Evolutionary conservation across 2,113 vertebrate genomes (phyloP), one percentile per base, ranked within the genome.

Genomic region (Rafetus swinhoei): DNA sequence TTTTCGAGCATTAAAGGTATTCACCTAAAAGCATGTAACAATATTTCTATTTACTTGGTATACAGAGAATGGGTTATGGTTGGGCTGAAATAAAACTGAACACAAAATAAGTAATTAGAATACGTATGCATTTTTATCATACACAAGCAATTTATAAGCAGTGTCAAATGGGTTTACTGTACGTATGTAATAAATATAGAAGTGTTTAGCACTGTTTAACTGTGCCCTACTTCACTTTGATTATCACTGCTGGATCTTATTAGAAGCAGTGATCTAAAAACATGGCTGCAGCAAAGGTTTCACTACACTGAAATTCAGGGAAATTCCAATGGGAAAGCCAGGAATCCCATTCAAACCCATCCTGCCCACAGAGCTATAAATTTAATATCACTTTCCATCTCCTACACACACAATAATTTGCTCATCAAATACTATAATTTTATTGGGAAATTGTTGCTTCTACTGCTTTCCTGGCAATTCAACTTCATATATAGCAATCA

Each of bases 11-110:
- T 4, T 14, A 69, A 80, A 52, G 55, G 80, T 80, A 22, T 2
- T 9, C 3, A 52, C 84, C 22, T 15, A 72, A 72, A 72, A 59
- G 14, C 0, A 27, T 65, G 29, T 1, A 81, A 57, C 65, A 55
- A 27, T 39, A 69, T 59, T 80, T 65, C 25, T 76, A 74, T 83
- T 81, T 93, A 82, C 80, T 54, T 79, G 15, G 22, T 0, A 24
- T 3, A 45, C 0, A 2, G 72, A 25, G 45, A 65, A 80, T 9
- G 12, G 80, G 25, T 3, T 25, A 13, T 2, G 8, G 27, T 14
- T 35, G 25, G 1, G 32, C n/a, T 45, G 57, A 65, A 59, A 35
- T 2, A 45, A 21, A 25, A 35, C 59, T n/a, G 7, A 45, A 54
- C 9, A 1, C 59, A 53, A 14, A 35, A 59, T 53, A 59, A 21